Conservation (phyloP, 2,888 invertebrate species). For the Melieria picta region DNA sequence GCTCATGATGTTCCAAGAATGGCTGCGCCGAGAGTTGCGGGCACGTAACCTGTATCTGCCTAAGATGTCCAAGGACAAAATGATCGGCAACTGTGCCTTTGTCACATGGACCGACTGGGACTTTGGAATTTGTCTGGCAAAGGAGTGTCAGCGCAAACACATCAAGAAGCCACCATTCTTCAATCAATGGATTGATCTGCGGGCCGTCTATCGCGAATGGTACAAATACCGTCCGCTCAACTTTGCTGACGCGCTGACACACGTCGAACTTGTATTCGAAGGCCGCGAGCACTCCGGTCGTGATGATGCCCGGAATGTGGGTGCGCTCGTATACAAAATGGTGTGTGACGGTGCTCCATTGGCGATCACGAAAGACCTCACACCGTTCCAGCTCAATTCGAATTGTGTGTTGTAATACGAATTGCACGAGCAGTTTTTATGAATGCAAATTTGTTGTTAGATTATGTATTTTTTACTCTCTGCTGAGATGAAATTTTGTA, state of each 20-base stretch:
- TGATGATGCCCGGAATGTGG: conserved; percentile 73
- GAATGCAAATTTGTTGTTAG: too few relatives aligned
- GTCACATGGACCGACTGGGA: conserved; percentile 76
- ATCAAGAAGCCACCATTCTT: conserved; percentile 68
- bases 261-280: conserved; percentile 70
- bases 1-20: conserved; percentile 69
- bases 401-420: conserved; percentile 57
- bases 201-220: conserved; percentile 69
- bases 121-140: conserved; percentile 70
- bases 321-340: conserved; percentile 70
- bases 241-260: conserved; percentile 68
- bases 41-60: conserved; percentile 59
- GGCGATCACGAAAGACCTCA: conserved; percentile 67
- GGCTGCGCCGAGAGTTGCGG: conserved; percentile 67
- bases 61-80: conserved; percentile 66
- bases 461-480: too few relatives aligned
- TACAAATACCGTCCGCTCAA: conserved; percentile 68
- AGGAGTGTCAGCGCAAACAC: conserved; percentile 71
- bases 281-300: conserved; percentile 72
- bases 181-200: conserved; percentile 71
- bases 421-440: background rate
- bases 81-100: conserved; percentile 67
- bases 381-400: conserved; percentile 62
- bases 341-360: conserved; percentile 69
- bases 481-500: too few relatives aligned